phyloP scores from a whole-genome alignment of 1,140 invertebrate genomes.

The Drosophila bocqueti region DNA sequence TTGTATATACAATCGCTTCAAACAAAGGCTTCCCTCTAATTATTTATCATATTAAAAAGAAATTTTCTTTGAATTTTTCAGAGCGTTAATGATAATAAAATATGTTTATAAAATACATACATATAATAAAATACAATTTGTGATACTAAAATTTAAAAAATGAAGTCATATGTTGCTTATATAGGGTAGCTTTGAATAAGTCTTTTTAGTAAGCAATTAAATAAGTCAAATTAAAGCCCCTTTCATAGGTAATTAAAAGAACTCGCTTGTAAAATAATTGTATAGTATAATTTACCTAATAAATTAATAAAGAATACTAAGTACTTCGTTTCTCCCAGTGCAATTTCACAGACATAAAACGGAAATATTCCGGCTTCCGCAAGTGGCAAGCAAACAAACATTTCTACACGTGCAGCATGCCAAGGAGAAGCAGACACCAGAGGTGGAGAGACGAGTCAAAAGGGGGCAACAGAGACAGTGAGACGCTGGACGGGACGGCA shows the following conservation, averaged over 20 bases:
- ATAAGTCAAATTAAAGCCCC: background rate
- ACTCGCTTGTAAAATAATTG: too few species aligned
- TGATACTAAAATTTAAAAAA: too few species aligned
- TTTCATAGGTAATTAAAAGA: background rate
- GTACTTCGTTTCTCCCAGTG: constrained; percentile 12
- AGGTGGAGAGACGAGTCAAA: constrained; percentile 3
- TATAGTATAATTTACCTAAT: background rate
- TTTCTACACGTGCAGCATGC: constrained; percentile 56
- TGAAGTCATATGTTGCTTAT: background rate
- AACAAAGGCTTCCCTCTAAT: too few species aligned
- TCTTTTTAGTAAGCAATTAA: background rate
- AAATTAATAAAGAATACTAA: background rate
- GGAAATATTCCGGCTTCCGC: constrained; percentile 15
- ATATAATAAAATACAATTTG: too few species aligned
- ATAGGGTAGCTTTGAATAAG: background rate
- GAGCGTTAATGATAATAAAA: too few species aligned
- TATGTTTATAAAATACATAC: too few species aligned
- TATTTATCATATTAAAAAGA: too few species aligned
- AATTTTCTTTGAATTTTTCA: too few species aligned
- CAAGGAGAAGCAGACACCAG: constrained; percentile 13
- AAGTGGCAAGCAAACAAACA: constrained; percentile 36
- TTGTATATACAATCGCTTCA: too few species aligned
- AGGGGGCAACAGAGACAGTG: constrained; percentile 14
- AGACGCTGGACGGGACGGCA: constrained; percentile 54
- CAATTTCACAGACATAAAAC: constrained; percentile 20